Percentiles rank a stretch among this genome's conserved stretches.
phyloP scores from a whole-genome alignment of 2,113 vertebrate genomes.

The Alethe diademata region DNA sequence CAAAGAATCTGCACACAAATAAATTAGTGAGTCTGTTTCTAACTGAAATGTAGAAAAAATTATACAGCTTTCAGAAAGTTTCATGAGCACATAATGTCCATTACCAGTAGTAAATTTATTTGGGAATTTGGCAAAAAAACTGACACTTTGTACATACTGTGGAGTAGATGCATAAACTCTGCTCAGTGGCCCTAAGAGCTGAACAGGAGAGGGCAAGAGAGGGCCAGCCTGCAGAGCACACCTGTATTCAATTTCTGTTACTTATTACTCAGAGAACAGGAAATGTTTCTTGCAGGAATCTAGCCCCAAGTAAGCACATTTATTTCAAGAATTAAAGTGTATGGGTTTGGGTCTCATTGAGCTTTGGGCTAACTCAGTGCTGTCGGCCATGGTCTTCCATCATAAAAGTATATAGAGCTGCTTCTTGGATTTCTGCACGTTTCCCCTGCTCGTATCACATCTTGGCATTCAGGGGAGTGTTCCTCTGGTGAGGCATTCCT shows the following conservation, averaged over 20 bases:
- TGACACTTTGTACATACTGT: background rate
- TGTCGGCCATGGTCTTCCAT: background rate
- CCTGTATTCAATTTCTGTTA: conserved; percentile 26
- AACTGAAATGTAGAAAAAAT: background rate
- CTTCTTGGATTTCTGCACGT: background rate
- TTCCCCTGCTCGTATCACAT: background rate
- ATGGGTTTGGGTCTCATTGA: background rate
- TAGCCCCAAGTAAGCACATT: conserved; percentile 3
- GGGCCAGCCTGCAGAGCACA: background rate
- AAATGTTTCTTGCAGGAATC: conserved; percentile 46
- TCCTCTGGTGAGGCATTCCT: background rate
- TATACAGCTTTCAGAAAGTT: background rate
- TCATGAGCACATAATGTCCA: background rate
- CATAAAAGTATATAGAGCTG: background rate
- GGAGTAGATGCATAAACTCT: background rate
- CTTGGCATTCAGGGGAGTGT: background rate
- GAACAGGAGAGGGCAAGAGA: background rate
- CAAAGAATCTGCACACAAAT: background rate
- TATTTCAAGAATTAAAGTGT: background rate
- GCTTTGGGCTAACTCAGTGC: background rate
- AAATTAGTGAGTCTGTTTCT: background rate
- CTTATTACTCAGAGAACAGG: conserved; percentile 20
- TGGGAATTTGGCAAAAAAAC: background rate
- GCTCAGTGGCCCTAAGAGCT: background rate
- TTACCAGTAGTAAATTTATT: background rate